Evolutionary conservation across 2,888 invertebrate genomes (phyloP).

Genomic region (Octonoba sinensis): DNA sequence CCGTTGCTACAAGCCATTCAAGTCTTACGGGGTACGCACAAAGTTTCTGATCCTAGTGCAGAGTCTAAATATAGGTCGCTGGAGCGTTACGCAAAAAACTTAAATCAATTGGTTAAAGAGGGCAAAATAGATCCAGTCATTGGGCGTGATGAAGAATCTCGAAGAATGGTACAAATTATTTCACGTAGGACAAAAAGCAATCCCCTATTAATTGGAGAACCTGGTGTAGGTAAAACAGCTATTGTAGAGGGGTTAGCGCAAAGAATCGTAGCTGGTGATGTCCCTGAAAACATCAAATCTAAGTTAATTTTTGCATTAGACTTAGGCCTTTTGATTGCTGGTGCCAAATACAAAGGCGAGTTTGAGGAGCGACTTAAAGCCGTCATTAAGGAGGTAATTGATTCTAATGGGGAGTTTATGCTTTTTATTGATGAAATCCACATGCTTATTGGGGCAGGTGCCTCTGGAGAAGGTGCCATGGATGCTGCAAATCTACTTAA

Average conservation of each 20-base stretch:
- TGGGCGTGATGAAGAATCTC: slow-evolving; percentile 66
- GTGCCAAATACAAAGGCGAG: slow-evolving; percentile 66
- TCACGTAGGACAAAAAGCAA: slow-evolving; percentile 66
- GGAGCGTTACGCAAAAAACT: slow-evolving; percentile 17
- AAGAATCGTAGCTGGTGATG: slow-evolving; percentile 62
- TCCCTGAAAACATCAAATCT: slow-evolving; percentile 39
- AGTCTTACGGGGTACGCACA: too few species aligned
- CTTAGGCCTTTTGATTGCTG: slow-evolving; percentile 66
- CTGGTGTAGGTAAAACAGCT: slow-evolving; percentile 67
- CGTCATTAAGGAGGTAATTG: slow-evolving; percentile 62
- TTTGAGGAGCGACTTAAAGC: slow-evolving; percentile 68
- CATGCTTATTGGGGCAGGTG: slow-evolving; percentile 67
- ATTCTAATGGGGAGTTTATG: slow-evolving; percentile 47
- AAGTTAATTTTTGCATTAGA: slow-evolving; percentile 48
- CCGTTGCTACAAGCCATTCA: too few species aligned
- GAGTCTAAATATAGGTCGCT: too few species aligned
- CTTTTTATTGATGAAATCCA: slow-evolving; percentile 69
- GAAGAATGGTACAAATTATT: slow-evolving; percentile 61
- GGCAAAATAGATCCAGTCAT: slow-evolving; percentile 67
- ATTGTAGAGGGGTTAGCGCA: slow-evolving; percentile 67
- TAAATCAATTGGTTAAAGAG: slow-evolving; percentile 32
- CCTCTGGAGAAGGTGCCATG: slow-evolving; percentile 67
- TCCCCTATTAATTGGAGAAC: slow-evolving; percentile 66
- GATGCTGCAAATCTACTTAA: slow-evolving; percentile 67
- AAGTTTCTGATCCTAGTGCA: too few species aligned